These are phyloP conservation scores for Parthenolecanium corni DNA, from an alignment of 2,888 invertebrate genomes.

Conservation along the genomic window DNA sequence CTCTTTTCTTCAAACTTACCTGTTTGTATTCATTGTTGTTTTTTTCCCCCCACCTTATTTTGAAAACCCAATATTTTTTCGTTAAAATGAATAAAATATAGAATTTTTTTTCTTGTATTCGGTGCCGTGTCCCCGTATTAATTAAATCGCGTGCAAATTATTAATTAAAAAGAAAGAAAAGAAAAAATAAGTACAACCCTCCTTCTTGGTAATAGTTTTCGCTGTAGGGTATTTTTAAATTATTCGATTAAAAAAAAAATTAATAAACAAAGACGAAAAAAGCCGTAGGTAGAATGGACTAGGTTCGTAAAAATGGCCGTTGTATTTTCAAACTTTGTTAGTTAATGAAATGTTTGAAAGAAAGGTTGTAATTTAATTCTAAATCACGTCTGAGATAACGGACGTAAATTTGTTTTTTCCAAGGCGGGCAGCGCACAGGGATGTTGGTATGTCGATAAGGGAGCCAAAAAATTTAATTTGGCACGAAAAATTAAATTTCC, in stretches of 20 bases:
- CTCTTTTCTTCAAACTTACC: not conserved
- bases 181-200: conserved; percentile 18
- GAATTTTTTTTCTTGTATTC: not conserved
- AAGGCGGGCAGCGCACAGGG: no score
- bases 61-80: conserved; percentile 24
- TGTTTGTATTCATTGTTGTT: not conserved
- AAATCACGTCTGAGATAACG: conserved; percentile 11
- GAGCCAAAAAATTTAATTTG: no score
- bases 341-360: conserved; percentile 22
- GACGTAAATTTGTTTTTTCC: no score
- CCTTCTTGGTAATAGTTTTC: conserved; percentile 24
- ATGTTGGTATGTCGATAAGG: no score
- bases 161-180: conserved; percentile 14
- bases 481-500: no score
- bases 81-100: conserved; percentile 21
- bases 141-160: conserved; percentile 29
- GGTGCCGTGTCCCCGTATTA: conserved; percentile 8
- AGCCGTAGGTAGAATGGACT: conserved; percentile 14
- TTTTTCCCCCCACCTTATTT: conserved; percentile 2
- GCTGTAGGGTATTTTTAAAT: conserved; percentile 25
- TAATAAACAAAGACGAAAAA: conserved; percentile 11
- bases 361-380: conserved; percentile 21
- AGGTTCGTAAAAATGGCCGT: conserved; percentile 24
- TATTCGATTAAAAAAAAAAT: conserved; percentile 11
- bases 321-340: conserved; percentile 23